phyloP scores from a whole-genome alignment of 1,140 invertebrate species.

The Araneus ventricosus region DNA sequence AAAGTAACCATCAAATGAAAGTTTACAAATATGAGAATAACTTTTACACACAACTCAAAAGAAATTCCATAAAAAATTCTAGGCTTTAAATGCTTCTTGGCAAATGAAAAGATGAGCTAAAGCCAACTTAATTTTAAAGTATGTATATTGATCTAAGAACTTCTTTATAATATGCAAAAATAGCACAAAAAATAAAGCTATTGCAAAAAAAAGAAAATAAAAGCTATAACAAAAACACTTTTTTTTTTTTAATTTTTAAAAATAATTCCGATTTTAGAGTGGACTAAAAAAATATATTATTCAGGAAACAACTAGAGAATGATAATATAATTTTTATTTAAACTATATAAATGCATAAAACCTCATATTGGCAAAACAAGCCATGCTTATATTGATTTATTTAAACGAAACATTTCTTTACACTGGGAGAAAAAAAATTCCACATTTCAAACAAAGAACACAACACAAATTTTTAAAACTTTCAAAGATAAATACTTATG shows the following conservation, averaged over 20 bases:
- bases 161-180: neutral
- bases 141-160: neutral
- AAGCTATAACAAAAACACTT: no score
- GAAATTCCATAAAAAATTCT: neutral
- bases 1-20: neutral
- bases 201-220: neutral
- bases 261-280: neutral
- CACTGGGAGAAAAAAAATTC: neutral
- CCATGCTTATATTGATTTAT: neutral
- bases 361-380: neutral
- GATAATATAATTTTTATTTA: no score
- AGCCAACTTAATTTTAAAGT: neutral
- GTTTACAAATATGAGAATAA: neutral
- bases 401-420: no score
- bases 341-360: neutral
- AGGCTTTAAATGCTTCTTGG: neutral
- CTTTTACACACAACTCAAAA: neutral
- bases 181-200: neutral
- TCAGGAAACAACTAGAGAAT: neutral
- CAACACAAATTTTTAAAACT: neutral
- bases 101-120: neutral
- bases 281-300: neutral
- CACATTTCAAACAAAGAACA: neutral
- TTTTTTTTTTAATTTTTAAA: neutral
- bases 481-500: neutral